Percentiles rank a stretch among this genome's conserved stretches.
These are phyloP conservation scores for Syrrhaptes paradoxus DNA, from an alignment of 2,113 vertebrate genomes.

Conservation along the genomic window DNA sequence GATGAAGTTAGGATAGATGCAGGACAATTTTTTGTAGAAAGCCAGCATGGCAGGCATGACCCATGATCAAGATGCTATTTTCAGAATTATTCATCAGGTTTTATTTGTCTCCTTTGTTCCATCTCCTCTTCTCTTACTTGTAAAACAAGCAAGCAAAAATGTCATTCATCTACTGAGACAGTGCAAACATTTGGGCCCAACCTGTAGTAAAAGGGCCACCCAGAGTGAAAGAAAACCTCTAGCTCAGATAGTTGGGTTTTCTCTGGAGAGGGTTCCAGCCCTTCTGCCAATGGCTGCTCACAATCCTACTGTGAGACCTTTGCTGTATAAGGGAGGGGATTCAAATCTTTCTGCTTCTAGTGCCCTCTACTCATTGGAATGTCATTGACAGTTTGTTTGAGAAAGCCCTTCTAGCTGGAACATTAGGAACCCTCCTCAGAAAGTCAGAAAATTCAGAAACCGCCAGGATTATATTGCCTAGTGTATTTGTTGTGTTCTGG, in stretches of 20 bases:
- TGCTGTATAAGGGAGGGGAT: background rate
- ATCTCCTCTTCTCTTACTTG: background rate
- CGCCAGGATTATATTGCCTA: fast-evolving
- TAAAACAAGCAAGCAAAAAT: background rate
- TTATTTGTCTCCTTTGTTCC: background rate
- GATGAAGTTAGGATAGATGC: background rate
- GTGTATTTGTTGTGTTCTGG: background rate
- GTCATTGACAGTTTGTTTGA: background rate
- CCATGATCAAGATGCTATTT: background rate
- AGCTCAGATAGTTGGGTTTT: background rate
- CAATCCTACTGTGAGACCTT: background rate
- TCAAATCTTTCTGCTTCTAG: background rate
- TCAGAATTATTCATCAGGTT: background rate
- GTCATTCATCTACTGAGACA: background rate
- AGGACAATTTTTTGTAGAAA: background rate
- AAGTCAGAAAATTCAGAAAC: background rate
- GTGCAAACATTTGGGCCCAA: background rate
- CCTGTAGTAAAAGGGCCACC: background rate
- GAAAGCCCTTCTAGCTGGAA: background rate
- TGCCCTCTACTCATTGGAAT: background rate
- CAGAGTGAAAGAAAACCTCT: background rate
- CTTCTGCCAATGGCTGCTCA: background rate
- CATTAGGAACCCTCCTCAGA: background rate
- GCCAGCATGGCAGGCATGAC: background rate
- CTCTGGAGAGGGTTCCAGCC: background rate